Base-by-base conservation (phyloP, 30 jellyfish, hydroid and myxozoan genomes). In the Turritopsis dohrnii region DNA sequence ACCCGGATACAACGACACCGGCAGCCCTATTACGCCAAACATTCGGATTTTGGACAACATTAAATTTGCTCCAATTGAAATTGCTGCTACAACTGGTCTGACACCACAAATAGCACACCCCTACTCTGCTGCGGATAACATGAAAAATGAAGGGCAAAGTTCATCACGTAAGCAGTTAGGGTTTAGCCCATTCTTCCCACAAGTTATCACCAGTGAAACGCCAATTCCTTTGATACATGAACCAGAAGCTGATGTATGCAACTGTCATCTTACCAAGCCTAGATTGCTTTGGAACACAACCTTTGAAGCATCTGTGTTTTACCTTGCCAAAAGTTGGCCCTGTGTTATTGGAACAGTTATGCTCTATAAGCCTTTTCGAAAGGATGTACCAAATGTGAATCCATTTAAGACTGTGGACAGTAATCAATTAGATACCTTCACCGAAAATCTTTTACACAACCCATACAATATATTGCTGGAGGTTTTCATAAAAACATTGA, bases 251-350 rank as follows among this genome's bases (percentile, higher is more conserved):
- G 52, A 29, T 80, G 26, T 65, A 31, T 80, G 87, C 20, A 80
- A 65, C 21, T 80, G 87, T 1, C 87, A 80, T 20, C 83, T 54
- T 5, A 80, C 29, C 52, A 80, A 80, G 53, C 82, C 87, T 23
- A 41, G 87, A 53, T 65, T 80, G 65, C 54, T 80, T 24, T 80
- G 87, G 87, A 80, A 80, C 82, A 80, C 87, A n/a, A 80, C 87
- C 52, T 87, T 87, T 54, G 76, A 87, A 66, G 91, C 85, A 52
- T 31, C 91, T 26, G 66, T 80, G 21, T 71, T 74, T 29, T 79
- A 80, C 76, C 53, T 87, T 28, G 52, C 95, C 24, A 87, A 83
- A 65, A 87, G 82, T 53, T 87, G 95, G 95, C 90, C 88, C 22
- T 87, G 87, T 27, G 20, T 87, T 52, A 91, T 83, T 52, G 85